A percentile compares a stretch with the other conserved stretches of the same genome.
Evolutionary conservation across 2,888 invertebrate genomes (phyloP).

Genomic region (Aplocera efformata): DNA sequence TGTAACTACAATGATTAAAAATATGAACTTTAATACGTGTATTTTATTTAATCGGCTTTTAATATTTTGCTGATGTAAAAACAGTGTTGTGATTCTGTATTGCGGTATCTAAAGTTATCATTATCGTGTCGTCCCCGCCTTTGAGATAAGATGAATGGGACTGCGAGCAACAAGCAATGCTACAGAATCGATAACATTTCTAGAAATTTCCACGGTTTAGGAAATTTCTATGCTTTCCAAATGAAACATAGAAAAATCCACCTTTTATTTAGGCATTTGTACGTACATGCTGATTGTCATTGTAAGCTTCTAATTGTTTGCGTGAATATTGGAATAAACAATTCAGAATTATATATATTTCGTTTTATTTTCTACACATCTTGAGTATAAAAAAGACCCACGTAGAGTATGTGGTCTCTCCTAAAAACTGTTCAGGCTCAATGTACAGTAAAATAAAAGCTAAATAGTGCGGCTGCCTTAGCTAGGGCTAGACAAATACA

Average conservation of each 20-base stretch:
- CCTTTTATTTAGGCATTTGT: slow-evolving; percentile 16
- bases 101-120: too few species aligned
- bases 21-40: background rate
- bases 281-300: slow-evolving; percentile 22
- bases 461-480: too few species aligned
- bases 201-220: background rate
- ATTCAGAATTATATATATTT: slow-evolving; percentile 33
- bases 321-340: slow-evolving; percentile 43
- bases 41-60: slow-evolving; percentile 1
- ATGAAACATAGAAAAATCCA: slow-evolving; percentile 2
- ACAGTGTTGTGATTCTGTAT: background rate
- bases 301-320: slow-evolving; percentile 27
- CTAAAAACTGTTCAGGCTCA: too few species aligned
- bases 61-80: slow-evolving; percentile 10
- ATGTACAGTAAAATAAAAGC: too few species aligned
- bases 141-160: background rate
- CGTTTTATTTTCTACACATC: slow-evolving; percentile 25
- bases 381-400: too few species aligned
- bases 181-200: background rate
- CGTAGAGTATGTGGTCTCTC: too few species aligned
- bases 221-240: slow-evolving; percentile 5
- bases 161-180: too few species aligned
- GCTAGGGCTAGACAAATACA: too few species aligned
- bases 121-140: too few species aligned
- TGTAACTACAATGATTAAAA: background rate